These are phyloP conservation scores for Trinorchestia longiramus DNA, from an alignment of 1,140 invertebrate genomes.

Conservation along the genomic window DNA sequence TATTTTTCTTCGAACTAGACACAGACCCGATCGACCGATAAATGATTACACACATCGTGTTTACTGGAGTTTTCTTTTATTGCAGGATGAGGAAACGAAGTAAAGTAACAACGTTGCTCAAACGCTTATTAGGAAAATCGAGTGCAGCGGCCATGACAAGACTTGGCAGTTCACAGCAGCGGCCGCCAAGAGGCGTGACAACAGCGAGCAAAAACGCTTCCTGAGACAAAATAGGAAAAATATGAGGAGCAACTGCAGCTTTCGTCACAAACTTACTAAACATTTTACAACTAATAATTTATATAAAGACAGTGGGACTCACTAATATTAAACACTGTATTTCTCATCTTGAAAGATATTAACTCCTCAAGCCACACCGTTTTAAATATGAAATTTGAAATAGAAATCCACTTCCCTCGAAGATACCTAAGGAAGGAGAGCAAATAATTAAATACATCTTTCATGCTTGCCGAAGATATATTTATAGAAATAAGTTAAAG, in stretches of 20 bases:
- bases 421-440: neutral
- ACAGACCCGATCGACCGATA: neutral
- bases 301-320: neutral
- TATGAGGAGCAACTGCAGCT: neutral
- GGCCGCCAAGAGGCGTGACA: neutral
- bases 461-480: neutral
- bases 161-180: neutral
- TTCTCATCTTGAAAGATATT: neutral
- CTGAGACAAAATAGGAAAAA: neutral
- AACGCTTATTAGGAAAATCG: neutral
- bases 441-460: neutral
- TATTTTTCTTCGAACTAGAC: neutral
- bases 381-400: neutral
- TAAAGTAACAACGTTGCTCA: neutral
- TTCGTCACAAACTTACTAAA: neutral
- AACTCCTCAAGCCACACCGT: neutral
- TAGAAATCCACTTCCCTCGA: neutral
- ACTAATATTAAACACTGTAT: neutral
- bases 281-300: neutral
- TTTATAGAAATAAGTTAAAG: neutral
- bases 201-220: neutral
- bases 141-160: neutral
- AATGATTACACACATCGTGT: neutral
- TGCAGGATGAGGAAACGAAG: neutral
- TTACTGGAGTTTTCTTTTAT: neutral